Evolutionary conservation across 2,113 vertebrate species (phyloP).

Genomic region (Planiliza haematocheilus): DNA sequence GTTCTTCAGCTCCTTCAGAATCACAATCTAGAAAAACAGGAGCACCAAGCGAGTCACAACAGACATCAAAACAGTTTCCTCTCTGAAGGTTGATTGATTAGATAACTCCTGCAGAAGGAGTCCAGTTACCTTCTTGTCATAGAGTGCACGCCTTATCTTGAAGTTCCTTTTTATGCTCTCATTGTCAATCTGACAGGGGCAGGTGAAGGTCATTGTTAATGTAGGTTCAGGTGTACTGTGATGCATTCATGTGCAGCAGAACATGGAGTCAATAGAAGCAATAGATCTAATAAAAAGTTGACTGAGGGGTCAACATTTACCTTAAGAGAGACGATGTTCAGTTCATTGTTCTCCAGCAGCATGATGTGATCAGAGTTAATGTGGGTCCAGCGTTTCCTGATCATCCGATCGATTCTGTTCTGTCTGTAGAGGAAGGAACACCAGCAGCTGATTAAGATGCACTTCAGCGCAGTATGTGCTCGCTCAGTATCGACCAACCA

Average conservation of each 20-base stretch:
- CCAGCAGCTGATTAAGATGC: background rate
- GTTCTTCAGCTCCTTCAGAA: conserved; percentile 92
- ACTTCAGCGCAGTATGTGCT: no score
- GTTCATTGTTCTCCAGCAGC: conserved; percentile 86
- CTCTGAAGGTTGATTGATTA: background rate
- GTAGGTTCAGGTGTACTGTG: no score
- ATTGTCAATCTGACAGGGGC: conserved; percentile 89
- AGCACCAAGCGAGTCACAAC: conserved; percentile 23
- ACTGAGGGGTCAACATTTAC: conserved; percentile 66
- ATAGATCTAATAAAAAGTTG: no score
- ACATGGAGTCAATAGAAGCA: no score
- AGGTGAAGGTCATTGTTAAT: background rate
- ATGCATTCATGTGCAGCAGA: no score
- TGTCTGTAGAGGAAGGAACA: conserved; percentile 79
- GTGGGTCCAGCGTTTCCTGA: conserved; percentile 90
- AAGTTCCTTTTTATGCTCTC: conserved; percentile 85
- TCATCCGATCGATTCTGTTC: conserved; percentile 84
- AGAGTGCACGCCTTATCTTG: conserved; percentile 87
- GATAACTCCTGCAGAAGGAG: background rate
- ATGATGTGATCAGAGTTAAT: conserved; percentile 87
- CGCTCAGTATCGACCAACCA: no score
- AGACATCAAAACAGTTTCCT: background rate
- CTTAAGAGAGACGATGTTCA: conserved; percentile 88
- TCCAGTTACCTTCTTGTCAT: conserved; percentile 91
- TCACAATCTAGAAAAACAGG: conserved; percentile 86